Base-by-base conservation (phyloP, 2,888 invertebrate species). In the Megastigmus dorsalis region DNA sequence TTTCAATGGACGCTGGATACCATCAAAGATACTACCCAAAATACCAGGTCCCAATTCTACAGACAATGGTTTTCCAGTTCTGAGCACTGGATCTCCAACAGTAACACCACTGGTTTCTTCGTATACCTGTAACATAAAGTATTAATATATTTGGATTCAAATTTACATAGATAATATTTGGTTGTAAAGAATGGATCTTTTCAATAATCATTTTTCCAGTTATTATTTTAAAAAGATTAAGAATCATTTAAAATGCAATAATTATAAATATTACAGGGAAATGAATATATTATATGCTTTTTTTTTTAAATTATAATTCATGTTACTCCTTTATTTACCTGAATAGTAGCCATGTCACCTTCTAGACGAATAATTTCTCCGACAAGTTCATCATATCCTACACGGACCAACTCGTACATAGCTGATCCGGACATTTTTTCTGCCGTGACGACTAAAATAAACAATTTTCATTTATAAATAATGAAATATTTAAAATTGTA, bases 311-410 rank as follows among this genome's bases (percentile, higher is more conserved):
- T 50, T 45, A 18, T 55, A 55, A 36, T 55, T 18, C 15, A 23
- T 41, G 15, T 15, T 43, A 26, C 0, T 33, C 90, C n/a, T 90
- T 90, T 74, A 90, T 89, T 86, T 91, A 97, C 99, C 93, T 99
- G 99, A 89, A 99, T 99, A 82, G 99, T 99, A 77, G 99, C 99
- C 95, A 98, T 96, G 90, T 99, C 99, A 75, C 98, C 98, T 90
- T 99, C 99, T 78, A 99, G 92, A 90, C 99, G 95, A 90, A 99
- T 99, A 90, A 99, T 99, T 91, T 99, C 99, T 80, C 99, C 99
- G 15, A 99, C 99, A 84, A 99, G 91, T 89, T 99, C 98, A 82
- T 93, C 93, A 90, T 99, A 98, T 0, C 99, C 99, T 48, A 99
- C 99, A 82, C 99, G 94, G 79, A 99, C 99, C 91, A 99, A 89